Base-by-base conservation (phyloP, 2,797 vertebrate genomes). In the Lithobates sylvaticus region DNA sequence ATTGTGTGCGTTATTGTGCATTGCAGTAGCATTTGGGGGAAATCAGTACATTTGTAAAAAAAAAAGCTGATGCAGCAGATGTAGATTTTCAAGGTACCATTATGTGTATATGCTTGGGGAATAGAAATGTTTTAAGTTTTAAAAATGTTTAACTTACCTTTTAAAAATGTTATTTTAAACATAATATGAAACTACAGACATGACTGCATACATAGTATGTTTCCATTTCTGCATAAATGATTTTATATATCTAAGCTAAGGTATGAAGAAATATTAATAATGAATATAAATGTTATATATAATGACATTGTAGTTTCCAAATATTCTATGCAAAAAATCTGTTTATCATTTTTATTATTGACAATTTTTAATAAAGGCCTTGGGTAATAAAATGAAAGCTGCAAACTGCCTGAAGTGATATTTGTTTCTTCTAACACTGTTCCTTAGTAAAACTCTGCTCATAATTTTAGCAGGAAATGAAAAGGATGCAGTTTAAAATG, bases 401-500 rank as follows among this genome's bases (percentile, higher is more conserved):
- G 42, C 32, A 27, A 77, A 44, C 16, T 27, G 21, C 32, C 73
- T 61, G 23, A 70, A 84, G 47, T 36, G 27, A 58, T 10, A 77
- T 50, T 84, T 64, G 29, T 84, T 26, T 47, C 67, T 72, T 12
- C 58, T 80, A 79, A 72, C 75, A 32, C 26, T 74, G 68, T 76
- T 76, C 42, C 23, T 67, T 42, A 67, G 77, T 29, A 74, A n/a
- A 85, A 26, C 50, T 65, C 50, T 71, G n/a, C 32, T n/a, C 29
- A 34, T 50, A 23, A 44, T 68, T 61, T 75, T 15, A 61, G 10
- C 65, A 76, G 72, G 65, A 86, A 81, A 81, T 81, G 42, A 81
- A 86, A 71, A 81, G 29, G 39, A 70, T 29, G 58, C 26, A 86
- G 29, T 76, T 69, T 81, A 54, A 75, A 80, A 81, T 71, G 47